These are phyloP conservation scores for Rhogogaster chlorosoma DNA, from an alignment of 2,888 invertebrate species.

Conservation along the genomic window DNA sequence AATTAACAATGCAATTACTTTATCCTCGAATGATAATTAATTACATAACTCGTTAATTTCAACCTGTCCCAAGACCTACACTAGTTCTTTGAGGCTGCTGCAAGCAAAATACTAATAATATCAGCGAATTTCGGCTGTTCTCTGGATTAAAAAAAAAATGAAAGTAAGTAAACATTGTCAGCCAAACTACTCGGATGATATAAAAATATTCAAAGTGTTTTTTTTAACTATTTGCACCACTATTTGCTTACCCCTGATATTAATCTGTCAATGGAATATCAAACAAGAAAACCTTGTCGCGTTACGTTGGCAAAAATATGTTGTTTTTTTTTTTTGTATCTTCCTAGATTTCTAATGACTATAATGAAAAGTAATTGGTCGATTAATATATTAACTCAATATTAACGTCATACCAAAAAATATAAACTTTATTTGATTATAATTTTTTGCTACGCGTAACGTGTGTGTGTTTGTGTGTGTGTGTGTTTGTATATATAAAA, in stretches of 20 bases:
- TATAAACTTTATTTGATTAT: constrained; percentile 74
- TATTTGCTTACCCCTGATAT: background rate
- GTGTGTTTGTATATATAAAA: constrained; percentile 66
- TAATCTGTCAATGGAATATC: background rate
- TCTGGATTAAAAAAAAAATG: no score
- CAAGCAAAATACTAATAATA: no score
- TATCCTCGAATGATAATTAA: no score
- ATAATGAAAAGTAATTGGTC: background rate
- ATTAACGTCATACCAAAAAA: constrained; percentile 71
- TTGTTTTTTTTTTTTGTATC: background rate
- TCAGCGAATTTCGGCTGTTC: no score
- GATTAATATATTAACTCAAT: background rate
- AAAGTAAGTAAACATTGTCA: no score
- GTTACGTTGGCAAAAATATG: background rate
- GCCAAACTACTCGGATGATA: no score
- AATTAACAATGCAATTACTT: no score
- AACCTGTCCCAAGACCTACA: no score
- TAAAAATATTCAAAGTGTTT: no score
- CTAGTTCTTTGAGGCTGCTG: no score
- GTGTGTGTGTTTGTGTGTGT: constrained; percentile 19
- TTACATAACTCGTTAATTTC: no score
- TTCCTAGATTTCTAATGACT: background rate
- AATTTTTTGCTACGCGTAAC: constrained; percentile 58
- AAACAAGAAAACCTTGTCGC: background rate
- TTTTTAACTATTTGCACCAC: no score